These are phyloP conservation scores for Mimumesa dahlbomi DNA, from an alignment of 2,888 invertebrate species.

Conservation along the genomic window DNA sequence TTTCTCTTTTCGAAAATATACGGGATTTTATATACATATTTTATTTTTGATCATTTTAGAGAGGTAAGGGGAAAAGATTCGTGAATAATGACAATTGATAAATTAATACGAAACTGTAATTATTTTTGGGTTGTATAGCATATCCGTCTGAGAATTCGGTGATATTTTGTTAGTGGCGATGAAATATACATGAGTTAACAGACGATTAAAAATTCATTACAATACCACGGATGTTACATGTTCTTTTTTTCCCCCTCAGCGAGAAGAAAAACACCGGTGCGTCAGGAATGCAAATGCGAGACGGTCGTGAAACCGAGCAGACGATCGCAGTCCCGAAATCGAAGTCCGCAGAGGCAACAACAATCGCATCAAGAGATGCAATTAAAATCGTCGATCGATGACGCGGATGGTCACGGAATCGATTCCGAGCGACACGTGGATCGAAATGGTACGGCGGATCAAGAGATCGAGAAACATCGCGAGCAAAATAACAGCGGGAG, in stretches of 20 bases:
- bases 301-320: slow-evolving; percentile 2
- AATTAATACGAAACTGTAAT: too few species aligned
- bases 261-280: background rate
- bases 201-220: too few species aligned
- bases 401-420: slow-evolving; percentile 16
- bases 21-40: too few species aligned
- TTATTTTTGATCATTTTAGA: too few species aligned
- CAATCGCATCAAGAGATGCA: slow-evolving; percentile 30
- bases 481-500: slow-evolving; percentile 44
- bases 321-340: slow-evolving; percentile 33
- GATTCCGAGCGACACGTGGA: slow-evolving; percentile 21
- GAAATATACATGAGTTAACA: too few species aligned
- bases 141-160: too few species aligned
- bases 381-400: slow-evolving; percentile 4
- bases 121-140: too few species aligned
- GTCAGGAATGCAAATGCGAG: slow-evolving; percentile 2
- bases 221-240: too few species aligned
- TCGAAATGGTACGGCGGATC: background rate
- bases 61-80: too few species aligned
- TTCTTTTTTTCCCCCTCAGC: slow-evolving; percentile 26
- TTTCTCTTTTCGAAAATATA: too few species aligned
- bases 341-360: slow-evolving; percentile 26
- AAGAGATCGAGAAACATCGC: slow-evolving; percentile 12
- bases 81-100: too few species aligned
- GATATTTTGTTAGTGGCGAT: too few species aligned